A percentile compares a stretch with the other conserved stretches of the same genome.
Conservation (phyloP, 2,888 invertebrate genomes). For the Arctia plantaginis region DNA sequence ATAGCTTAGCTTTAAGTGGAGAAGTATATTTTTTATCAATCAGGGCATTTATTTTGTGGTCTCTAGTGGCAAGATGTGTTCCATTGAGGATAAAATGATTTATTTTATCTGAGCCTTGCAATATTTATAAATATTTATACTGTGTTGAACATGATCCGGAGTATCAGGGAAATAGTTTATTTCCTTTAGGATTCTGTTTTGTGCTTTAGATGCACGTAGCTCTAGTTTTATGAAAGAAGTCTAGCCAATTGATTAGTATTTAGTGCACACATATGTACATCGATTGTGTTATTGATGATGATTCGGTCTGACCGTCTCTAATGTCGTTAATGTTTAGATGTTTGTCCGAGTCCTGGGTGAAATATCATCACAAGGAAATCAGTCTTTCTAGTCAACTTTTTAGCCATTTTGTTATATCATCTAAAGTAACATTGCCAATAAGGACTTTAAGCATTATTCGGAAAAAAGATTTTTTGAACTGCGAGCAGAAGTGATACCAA, state of each 20-base stretch:
- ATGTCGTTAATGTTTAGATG: too few species aligned
- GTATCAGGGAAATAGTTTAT: background rate
- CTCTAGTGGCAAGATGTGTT: slow-evolving; percentile 38
- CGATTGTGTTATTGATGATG: too few species aligned
- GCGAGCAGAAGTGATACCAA: too few species aligned
- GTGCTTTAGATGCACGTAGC: background rate
- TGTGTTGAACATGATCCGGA: slow-evolving; percentile 11
- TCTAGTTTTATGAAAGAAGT: background rate
- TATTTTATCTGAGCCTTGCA: slow-evolving; percentile 47
- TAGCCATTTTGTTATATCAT: too few species aligned
- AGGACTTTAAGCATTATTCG: too few species aligned
- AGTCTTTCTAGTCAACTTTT: too few species aligned
- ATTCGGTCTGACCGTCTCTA: too few species aligned
- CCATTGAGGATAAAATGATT: slow-evolving; percentile 50
- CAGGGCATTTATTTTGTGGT: slow-evolving; percentile 48
- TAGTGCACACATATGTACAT: too few species aligned
- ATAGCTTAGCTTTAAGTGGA: slow-evolving; percentile 26
- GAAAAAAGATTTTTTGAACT: too few species aligned
- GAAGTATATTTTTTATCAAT: slow-evolving; percentile 40
- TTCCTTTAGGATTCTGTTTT: background rate
- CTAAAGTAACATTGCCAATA: too few species aligned
- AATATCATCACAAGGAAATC: too few species aligned
- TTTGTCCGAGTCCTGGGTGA: too few species aligned
- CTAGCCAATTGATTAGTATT: background rate
- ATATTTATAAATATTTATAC: slow-evolving; percentile 47